phyloP scores from a whole-genome alignment of 1,140 invertebrate genomes.

The Leptinotarsa texana region DNA sequence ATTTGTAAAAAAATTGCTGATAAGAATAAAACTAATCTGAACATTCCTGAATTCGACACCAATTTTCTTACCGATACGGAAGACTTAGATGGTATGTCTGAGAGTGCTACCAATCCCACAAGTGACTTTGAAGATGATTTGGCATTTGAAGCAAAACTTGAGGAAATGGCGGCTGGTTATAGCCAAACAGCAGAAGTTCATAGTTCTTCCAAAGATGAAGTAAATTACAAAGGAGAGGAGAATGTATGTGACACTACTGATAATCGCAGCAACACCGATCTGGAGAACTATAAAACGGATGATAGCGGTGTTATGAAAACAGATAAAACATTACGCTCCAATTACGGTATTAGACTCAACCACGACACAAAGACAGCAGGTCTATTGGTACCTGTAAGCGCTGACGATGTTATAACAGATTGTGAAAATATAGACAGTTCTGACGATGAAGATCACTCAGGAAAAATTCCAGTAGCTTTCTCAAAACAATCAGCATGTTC shows the following conservation, averaged over 20 bases:
- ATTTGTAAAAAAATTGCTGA: constrained; percentile 34
- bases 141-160: constrained; percentile 33
- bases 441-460: constrained; percentile 20
- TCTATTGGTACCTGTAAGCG: constrained; percentile 16
- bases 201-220: not conserved
- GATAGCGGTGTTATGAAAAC: not conserved
- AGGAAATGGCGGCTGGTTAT: constrained; percentile 33
- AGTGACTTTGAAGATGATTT: constrained; percentile 18
- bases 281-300: not conserved
- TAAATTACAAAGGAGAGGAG: not conserved
- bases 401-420: constrained; percentile 46
- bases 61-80: constrained; percentile 43
- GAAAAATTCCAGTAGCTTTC: constrained; percentile 29
- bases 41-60: constrained; percentile 36
- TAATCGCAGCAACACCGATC: not conserved
- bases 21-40: constrained; percentile 30
- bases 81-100: constrained; percentile 36
- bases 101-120: constrained; percentile 12
- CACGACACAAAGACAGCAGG: not conserved
- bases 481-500: constrained; percentile 26
- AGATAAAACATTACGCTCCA: constrained; percentile 18
- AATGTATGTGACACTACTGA: not conserved
- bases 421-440: constrained; percentile 49
- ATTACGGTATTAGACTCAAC: constrained; percentile 24
- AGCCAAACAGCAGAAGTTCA: constrained; percentile 22